phyloP scores from a whole-genome alignment of 2,797 vertebrate species.

The Sebastes kiyomatsui region DNA sequence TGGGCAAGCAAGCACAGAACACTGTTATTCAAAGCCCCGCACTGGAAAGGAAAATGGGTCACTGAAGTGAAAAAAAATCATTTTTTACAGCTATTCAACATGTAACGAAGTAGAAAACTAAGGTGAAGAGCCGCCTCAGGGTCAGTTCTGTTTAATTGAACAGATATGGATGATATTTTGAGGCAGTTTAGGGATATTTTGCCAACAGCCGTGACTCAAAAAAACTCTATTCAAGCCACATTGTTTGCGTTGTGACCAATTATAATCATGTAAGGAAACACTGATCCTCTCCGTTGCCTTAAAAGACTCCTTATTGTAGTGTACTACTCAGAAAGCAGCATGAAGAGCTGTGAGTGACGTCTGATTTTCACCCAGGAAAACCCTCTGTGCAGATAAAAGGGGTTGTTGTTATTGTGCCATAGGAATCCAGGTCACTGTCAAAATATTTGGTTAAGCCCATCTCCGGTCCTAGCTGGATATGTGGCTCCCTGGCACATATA shows the following conservation, averaged over 20 bases:
- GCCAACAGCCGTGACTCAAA: background rate
- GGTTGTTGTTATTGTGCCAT: slow-evolving; percentile 39
- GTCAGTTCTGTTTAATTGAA: background rate
- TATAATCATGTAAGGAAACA: background rate
- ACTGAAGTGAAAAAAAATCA: slow-evolving; percentile 12
- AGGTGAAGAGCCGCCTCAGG: background rate
- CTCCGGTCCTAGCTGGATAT: slow-evolving; percentile 45
- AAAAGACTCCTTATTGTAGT: background rate
- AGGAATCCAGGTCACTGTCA: slow-evolving; percentile 55
- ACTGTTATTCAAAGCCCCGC: slow-evolving; percentile 31
- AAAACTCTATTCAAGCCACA: background rate
- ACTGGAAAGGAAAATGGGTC: slow-evolving; percentile 28
- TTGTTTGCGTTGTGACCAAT: background rate
- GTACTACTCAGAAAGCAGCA: background rate
- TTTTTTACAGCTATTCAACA: slow-evolving; percentile 13
- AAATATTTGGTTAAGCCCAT: slow-evolving; percentile 64
- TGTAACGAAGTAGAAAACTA: background rate
- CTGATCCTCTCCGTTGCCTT: background rate
- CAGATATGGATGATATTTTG: background rate
- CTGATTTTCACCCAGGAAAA: background rate
- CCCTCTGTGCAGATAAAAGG: slow-evolving; percentile 1
- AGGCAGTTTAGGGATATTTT: background rate
- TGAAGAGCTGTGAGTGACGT: background rate
- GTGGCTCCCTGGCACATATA: slow-evolving; percentile 28
- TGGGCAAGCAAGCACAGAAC: slow-evolving; percentile 44